phyloP scores from a whole-genome alignment of 2,113 vertebrate genomes.

The Eira barbara region DNA sequence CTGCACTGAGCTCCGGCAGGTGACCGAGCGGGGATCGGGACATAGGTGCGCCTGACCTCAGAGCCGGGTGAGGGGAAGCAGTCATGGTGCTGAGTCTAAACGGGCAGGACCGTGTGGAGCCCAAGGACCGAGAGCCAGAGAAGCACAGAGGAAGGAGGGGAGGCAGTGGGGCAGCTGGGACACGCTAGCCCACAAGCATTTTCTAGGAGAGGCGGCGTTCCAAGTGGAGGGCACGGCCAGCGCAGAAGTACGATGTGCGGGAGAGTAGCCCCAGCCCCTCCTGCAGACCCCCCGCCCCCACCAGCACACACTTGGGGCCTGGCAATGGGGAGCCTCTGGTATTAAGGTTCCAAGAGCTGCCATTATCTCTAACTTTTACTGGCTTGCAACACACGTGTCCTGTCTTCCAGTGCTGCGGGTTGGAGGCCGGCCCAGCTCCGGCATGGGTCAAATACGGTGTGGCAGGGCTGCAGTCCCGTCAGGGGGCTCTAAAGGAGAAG shows the following conservation, averaged over 20 bases:
- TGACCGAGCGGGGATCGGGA: neutral
- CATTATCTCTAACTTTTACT: too few relatives aligned
- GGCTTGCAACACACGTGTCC: rapidly evolving
- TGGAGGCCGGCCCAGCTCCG: neutral
- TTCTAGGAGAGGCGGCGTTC: neutral
- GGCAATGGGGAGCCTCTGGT: rapidly evolving
- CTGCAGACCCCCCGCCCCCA: neutral
- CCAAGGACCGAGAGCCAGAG: neutral
- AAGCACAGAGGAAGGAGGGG: neutral
- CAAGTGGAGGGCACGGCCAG: neutral
- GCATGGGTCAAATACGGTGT: neutral
- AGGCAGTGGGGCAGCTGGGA: too few relatives aligned
- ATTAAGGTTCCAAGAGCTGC: neutral
- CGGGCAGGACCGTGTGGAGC: neutral
- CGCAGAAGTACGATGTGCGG: neutral
- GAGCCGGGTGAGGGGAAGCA: too few relatives aligned
- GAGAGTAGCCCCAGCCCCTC: neutral
- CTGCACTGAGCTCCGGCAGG: neutral
- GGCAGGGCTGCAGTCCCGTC: neutral
- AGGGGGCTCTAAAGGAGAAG: too few relatives aligned
- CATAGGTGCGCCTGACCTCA: neutral
- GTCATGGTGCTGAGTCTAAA: too few relatives aligned
- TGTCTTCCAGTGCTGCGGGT: neutral
- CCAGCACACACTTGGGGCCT: neutral
- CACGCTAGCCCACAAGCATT: neutral